A percentile compares a stretch with the other conserved stretches of the same genome.
Conservation (phyloP, 2,797 vertebrate genomes). For the Erpetoichthys calabaricus region DNA sequence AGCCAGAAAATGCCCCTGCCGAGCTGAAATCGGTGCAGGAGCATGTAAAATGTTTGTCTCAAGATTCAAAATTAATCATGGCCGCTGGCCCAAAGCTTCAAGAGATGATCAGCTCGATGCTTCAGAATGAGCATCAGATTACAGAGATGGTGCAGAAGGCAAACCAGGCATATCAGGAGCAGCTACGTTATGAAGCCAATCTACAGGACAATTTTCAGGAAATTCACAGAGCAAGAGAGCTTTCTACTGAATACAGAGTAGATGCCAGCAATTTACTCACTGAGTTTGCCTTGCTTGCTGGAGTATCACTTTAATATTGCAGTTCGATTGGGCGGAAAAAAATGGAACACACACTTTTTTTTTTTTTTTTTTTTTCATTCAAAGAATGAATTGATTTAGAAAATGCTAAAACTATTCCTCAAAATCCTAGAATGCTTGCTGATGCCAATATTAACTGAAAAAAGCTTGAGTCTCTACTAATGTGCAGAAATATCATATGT, state of each 20-base stretch:
- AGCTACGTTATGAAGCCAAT: conserved; percentile 38
- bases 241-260: conserved; percentile 36
- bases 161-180: conserved; percentile 36
- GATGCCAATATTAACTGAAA: no score
- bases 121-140: conserved; percentile 32
- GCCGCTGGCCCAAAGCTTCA: conserved; percentile 39
- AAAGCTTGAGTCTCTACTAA: no score
- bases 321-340: neutral
- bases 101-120: conserved; percentile 41
- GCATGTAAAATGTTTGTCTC: conserved; percentile 30
- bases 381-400: no score
- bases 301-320: neutral
- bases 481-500: no score
- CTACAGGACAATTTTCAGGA: conserved; percentile 44
- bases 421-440: no score
- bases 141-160: conserved; percentile 27
- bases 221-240: conserved; percentile 39
- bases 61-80: conserved; percentile 34
- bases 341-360: no score
- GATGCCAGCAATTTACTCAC: conserved; percentile 33
- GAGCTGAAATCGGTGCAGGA: conserved; percentile 34
- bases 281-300: conserved; percentile 41
- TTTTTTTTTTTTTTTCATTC: no score
- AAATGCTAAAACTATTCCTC: no score
- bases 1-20: conserved; percentile 24